These are phyloP conservation scores for Etheostoma perlongum DNA, from an alignment of 2,797 vertebrate genomes.

Conservation along the genomic window DNA sequence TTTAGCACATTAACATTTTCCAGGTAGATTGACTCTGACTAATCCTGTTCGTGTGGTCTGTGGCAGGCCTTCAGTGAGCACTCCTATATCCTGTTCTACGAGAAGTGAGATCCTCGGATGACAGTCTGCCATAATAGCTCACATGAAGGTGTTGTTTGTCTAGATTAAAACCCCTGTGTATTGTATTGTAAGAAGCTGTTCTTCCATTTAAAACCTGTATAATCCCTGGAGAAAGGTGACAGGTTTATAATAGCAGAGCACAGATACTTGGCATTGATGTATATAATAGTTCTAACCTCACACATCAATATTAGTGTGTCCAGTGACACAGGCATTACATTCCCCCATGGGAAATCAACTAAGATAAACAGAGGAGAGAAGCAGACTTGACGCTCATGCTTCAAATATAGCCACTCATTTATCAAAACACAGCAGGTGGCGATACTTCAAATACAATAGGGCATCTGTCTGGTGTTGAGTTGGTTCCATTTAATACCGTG, in stretches of 20 bases:
- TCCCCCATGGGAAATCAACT: conserved; percentile 75
- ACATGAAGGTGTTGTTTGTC: conserved; percentile 79
- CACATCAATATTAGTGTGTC: conserved; percentile 82
- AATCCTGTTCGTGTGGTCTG: conserved; percentile 71
- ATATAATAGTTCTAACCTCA: conserved; percentile 80
- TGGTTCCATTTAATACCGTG: conserved; percentile 67
- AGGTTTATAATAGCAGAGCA: conserved; percentile 76
- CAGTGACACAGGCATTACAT: conserved; percentile 75
- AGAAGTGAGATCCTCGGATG: conserved; percentile 50
- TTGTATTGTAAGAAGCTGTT: conserved; percentile 67
- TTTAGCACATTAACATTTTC: conserved; percentile 69
- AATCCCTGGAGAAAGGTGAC: conserved; percentile 79
- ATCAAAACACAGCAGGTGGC: conserved; percentile 75
- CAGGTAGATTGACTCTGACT: conserved; percentile 64
- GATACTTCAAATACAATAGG: conserved; percentile 75
- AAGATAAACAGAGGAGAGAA: conserved; percentile 74
- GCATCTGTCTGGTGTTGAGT: conserved; percentile 67
- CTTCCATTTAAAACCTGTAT: conserved; percentile 80
- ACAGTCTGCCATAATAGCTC: conserved; percentile 76
- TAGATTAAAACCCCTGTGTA: conserved; percentile 75
- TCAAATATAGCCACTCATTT: conserved; percentile 77
- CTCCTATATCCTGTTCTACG: conserved; percentile 17
- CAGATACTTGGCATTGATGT: conserved; percentile 77
- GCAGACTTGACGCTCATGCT: conserved; percentile 69
- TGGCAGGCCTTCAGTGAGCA: conserved; percentile 47